Conservation (phyloP, 1,140 invertebrate species). For the silkworm (Bombyx mori) region DNA sequence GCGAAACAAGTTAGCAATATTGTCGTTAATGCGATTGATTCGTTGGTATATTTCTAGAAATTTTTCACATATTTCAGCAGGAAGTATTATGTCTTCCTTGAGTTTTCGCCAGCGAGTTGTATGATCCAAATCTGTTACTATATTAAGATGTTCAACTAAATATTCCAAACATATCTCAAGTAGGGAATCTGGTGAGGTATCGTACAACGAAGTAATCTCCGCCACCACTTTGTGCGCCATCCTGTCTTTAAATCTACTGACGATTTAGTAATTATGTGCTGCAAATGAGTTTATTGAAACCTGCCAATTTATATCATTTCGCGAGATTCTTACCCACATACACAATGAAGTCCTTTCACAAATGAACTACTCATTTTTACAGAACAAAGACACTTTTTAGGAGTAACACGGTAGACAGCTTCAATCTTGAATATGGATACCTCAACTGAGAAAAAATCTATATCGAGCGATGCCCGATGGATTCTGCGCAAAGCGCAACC, state of each 20-base stretch:
- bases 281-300: slow-evolving; percentile 12
- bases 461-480: neutral
- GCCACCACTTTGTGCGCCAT: slow-evolving; percentile 26
- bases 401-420: no score
- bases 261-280: slow-evolving; percentile 16
- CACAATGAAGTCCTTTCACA: neutral
- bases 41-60: slow-evolving; percentile 76
- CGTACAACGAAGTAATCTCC: slow-evolving; percentile 34
- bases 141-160: slow-evolving; percentile 43
- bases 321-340: slow-evolving; percentile 2
- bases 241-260: slow-evolving; percentile 15
- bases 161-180: slow-evolving; percentile 42
- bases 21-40: slow-evolving; percentile 74
- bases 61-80: slow-evolving; percentile 57
- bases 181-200: slow-evolving; percentile 39
- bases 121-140: slow-evolving; percentile 37
- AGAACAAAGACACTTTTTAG: no score
- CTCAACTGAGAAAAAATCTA: slow-evolving; percentile 1
- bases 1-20: slow-evolving; percentile 80
- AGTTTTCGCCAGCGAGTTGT: slow-evolving; percentile 34
- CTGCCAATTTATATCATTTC: slow-evolving; percentile 15
- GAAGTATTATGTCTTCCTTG: slow-evolving; percentile 49
- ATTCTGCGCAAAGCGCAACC: no score
- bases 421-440: neutral
- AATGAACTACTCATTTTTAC: neutral